A percentile compares a stretch with the other conserved stretches of the same genome.
Conservation (phyloP, 1,140 invertebrate species). For the Andrena cerasifolii region DNA sequence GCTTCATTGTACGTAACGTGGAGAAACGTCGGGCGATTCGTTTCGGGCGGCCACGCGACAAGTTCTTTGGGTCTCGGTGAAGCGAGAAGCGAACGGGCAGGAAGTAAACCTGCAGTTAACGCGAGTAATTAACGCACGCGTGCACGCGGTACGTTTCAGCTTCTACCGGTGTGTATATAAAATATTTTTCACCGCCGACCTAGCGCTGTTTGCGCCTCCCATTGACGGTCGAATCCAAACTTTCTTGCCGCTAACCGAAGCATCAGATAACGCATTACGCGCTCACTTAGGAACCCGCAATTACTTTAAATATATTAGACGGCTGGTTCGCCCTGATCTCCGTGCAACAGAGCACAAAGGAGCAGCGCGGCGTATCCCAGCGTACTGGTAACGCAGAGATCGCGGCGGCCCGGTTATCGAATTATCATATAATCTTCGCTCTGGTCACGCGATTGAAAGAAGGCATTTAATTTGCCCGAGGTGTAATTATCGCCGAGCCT, state of each 20-base stretch:
- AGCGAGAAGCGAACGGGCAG: constrained; percentile 16
- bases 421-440: constrained; percentile 30
- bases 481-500: constrained; percentile 25
- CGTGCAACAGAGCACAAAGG: not conserved
- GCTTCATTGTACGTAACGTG: not conserved
- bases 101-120: constrained; percentile 30
- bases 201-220: not conserved
- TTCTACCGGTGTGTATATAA: not conserved
- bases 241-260: not conserved
- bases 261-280: not conserved
- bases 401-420: constrained; percentile 24
- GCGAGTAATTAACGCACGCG: constrained; percentile 34
- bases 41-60: constrained; percentile 14
- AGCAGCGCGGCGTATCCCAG: not conserved
- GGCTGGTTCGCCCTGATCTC: not conserved
- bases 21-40: not conserved
- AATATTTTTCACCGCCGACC: not conserved
- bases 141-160: not conserved
- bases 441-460: constrained; percentile 13
- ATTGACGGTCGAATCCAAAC: not conserved
- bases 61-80: not conserved
- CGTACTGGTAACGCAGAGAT: not conserved
- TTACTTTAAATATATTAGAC: not conserved
- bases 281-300: not conserved
- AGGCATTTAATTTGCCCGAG: constrained; percentile 19